Percentiles rank a stretch among this genome's conserved stretches.
Conservation (phyloP, 2,797 vertebrate genomes). For the Muscicapa striata region DNA sequence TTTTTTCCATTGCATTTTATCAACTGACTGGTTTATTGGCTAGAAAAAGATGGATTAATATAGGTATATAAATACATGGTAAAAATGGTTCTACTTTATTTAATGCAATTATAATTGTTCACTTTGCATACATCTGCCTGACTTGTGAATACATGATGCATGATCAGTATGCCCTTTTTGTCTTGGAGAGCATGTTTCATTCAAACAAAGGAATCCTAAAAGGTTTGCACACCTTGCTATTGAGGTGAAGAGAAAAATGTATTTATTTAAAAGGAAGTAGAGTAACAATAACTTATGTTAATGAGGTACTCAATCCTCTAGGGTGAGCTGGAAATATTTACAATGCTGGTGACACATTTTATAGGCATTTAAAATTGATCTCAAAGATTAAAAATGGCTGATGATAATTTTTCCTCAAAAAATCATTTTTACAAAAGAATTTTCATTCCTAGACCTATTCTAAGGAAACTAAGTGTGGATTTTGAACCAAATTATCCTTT, state of each 20-base stretch:
- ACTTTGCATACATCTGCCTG: rapidly evolving
- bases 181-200: background rate
- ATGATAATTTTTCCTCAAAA: background rate
- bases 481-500: background rate
- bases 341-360: background rate
- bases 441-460: background rate
- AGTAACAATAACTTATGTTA: background rate
- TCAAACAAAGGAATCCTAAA: background rate
- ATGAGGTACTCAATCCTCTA: background rate
- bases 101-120: background rate
- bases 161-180: background rate
- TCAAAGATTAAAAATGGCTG: background rate
- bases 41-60: background rate
- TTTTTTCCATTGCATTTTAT: background rate
- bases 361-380: background rate
- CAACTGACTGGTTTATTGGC: background rate
- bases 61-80: background rate
- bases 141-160: background rate
- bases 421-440: background rate
- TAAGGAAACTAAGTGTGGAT: background rate
- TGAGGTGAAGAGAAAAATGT: background rate
- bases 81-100: background rate
- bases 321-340: background rate
- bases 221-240: background rate
- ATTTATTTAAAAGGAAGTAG: background rate